Evolutionary conservation across 1,140 invertebrate species (phyloP), one percentile per base, ranked within the genome.

Genomic region (Trinorchestia longiramus): DNA sequence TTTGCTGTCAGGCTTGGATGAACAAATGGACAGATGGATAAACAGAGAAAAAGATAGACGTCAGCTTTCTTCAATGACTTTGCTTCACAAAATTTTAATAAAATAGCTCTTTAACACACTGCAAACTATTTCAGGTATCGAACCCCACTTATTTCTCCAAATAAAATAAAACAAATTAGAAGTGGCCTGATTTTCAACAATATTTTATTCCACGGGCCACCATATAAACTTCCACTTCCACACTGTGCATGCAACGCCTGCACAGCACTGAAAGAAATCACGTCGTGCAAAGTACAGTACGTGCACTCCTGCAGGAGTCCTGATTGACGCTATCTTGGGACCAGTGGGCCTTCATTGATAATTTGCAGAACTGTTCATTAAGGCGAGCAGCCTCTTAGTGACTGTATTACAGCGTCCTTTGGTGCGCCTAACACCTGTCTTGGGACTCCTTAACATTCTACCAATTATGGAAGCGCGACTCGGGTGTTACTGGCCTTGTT

Each of bases 301-400:
- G 88, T 42, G 28, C 62, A 3, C 28, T 11, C 62, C 62, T 77
- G 62, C 62, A 23, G 43, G 19, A 36, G 88, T 36, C 41, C 44
- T 94, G 92, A 94, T 94, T 94, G 92, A 47, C 92, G 40, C 44
- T 94, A 94, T 94, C 92, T 94, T 94, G 92, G 43, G 44, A 94
- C 43, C 92, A 45, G 43, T 11, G 43, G 3, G 44, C 36, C 43
- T 47, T 94, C 92, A 94, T 94, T 94, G 92, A 94, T 94, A 94
- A 94, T 94, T 94, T 94, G 92, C 92, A 94, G 92, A 40, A 45
- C 41, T 45, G 43, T 94, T 94, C 92, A 94, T 94, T 94, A 94
- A 47, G 92, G 92, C 92, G 44, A 94, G 92, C 43, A 94, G 92
- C 92, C 92, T 94, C 92, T 94, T 94, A 94, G 92, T 94, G 92